phyloP scores from a whole-genome alignment of 2,113 vertebrate species.

The Zootoca vivipara region DNA sequence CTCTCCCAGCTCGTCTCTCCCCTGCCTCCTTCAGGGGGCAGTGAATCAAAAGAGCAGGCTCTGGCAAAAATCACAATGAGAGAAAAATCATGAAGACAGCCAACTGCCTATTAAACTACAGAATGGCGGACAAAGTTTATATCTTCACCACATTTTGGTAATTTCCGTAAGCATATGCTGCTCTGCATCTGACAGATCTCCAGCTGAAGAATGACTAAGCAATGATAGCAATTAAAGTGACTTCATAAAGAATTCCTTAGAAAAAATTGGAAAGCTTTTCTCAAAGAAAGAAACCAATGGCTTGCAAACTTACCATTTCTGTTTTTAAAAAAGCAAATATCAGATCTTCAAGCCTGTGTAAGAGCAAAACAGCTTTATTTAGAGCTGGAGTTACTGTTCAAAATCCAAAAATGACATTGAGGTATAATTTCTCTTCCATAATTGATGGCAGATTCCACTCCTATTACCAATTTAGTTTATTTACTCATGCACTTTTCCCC shows the following conservation, averaged over 20 bases:
- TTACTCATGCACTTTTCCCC: no score
- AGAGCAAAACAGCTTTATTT: conserved; percentile 41
- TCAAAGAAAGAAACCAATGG: not conserved
- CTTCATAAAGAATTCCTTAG: not conserved
- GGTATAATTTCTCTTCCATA: no score
- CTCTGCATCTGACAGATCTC: no score
- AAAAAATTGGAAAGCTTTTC: not conserved
- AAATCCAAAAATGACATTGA: not conserved
- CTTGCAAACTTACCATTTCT: conserved; percentile 63
- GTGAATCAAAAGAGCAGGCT: no score
- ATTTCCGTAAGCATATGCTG: not conserved
- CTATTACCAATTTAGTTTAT: no score
- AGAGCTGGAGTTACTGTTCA: not conserved
- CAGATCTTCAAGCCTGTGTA: conserved; percentile 54
- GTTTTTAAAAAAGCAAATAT: conserved; percentile 31
- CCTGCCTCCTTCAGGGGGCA: no score
- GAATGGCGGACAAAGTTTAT: not conserved
- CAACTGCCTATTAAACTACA: not conserved
- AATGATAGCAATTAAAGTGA: not conserved
- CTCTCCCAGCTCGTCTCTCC: no score
- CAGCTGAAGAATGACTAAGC: not conserved
- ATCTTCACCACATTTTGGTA: not conserved
- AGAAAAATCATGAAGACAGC: not conserved
- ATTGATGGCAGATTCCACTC: no score
- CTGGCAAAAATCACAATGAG: not conserved